phyloP scores from a whole-genome alignment of 2,888 invertebrate genomes.

The Strigamia transsilvanica region DNA sequence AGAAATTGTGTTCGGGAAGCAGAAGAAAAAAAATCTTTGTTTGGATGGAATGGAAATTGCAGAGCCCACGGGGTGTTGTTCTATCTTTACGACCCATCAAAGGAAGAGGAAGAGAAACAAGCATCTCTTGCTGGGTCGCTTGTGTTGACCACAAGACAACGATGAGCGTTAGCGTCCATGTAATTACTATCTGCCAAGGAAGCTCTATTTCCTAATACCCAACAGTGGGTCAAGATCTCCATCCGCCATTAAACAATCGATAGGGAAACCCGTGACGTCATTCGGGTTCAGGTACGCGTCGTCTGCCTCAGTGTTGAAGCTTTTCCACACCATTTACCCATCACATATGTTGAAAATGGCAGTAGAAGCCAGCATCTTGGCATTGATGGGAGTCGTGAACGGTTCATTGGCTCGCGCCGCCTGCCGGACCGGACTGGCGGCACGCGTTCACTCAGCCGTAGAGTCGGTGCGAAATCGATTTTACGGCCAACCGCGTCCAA shows the following conservation, averaged over 20 bases:
- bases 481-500: conserved; percentile 41
- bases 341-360: conserved; percentile 13
- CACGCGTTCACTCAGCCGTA: conserved; percentile 37
- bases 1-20: not conserved
- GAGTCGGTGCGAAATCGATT: conserved; percentile 41
- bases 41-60: conserved; percentile 7
- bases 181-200: conserved; percentile 24
- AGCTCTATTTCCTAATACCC: conserved; percentile 21
- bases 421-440: conserved; percentile 36
- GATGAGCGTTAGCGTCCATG: conserved; percentile 23
- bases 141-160: conserved; percentile 42
- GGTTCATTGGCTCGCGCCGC: conserved; percentile 33
- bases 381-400: conserved; percentile 26
- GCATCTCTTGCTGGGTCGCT: conserved; percentile 33
- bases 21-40: conserved; percentile 5
- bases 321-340: conserved; percentile 17
- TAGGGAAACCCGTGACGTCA: conserved; percentile 2
- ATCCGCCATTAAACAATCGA: conserved; percentile 29
- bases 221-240: conserved; percentile 2
- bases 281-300: conserved; percentile 1
- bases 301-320: not conserved
- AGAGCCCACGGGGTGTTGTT: conserved; percentile 29
- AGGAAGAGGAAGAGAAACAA: conserved; percentile 45
- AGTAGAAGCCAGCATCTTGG: conserved; percentile 13
- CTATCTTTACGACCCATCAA: conserved; percentile 37